Base-by-base conservation (phyloP, 2,888 invertebrate species). In the Gonocerus acuteangulatus region DNA sequence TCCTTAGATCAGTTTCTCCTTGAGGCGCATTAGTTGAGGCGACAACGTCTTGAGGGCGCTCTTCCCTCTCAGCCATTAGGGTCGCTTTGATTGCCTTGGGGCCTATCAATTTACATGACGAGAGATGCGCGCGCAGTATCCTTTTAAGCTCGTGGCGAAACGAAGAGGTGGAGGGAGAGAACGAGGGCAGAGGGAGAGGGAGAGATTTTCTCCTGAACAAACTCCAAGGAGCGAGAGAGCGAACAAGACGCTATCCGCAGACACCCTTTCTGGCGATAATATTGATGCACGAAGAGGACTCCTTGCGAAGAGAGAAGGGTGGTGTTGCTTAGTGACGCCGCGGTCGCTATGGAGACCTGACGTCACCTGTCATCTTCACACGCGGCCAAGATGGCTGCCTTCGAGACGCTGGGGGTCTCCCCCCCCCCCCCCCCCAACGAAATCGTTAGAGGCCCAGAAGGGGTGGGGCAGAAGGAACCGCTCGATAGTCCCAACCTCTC, bases 321-420 rank as follows among this genome's bases (percentile, higher is more conserved):
- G 47, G 63, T 54, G 54, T 64, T 48, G 61, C 64, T 62, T 54
- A 64, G 61, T 62, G 64, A 61, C 61, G 64, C 48, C 47, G 49
- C 51, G 57, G 65, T 65, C 57, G 58, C 65, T 60, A 61, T 54
- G 65, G 58, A 47, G 44, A 62, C 62, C 62, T 65, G 65, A 65
- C 65, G 65, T 65, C 65, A 65, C 65, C 65, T 65, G 65, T 65
- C 65, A 65, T 65, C 65, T 65, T 65, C 61, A 56, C 61, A 63
- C 60, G 27, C 27, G 60, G 51, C 62, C 64, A 54, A 54, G 54
- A 52, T 54, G 52, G 61, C 52, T 45, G 61, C 54, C 57, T 52
- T 54, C 52, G 61, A 52, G 52, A 61, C 54, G 56, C 47, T 45
- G 19, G 3, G 39, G 27, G 27, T 4, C 27, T 11, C 48, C 34